Conservation (phyloP, 1,140 invertebrate genomes). For the Tetramorium simillimum region DNA sequence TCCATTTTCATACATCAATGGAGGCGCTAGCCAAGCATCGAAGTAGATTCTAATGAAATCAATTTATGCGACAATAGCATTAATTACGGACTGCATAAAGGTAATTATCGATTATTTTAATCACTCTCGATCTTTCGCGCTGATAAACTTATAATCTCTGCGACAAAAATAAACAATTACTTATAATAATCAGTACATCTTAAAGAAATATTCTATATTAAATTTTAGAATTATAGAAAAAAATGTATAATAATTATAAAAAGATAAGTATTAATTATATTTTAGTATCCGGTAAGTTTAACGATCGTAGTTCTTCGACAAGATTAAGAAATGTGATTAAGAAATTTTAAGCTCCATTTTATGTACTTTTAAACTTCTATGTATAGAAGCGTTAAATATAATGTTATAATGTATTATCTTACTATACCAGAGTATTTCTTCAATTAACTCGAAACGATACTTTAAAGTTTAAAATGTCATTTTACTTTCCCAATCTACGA, state of each 20-base stretch:
- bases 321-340: background rate
- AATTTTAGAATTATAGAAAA: background rate
- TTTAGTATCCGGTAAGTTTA: background rate
- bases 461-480: background rate
- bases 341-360: background rate
- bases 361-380: background rate
- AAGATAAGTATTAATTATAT: background rate
- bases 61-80: slow-evolving; percentile 53
- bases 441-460: background rate
- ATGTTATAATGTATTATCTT: background rate
- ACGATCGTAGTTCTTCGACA: background rate
- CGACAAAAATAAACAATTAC: background rate
- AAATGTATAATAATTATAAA: background rate
- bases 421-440: background rate
- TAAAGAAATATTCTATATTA: background rate
- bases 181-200: background rate
- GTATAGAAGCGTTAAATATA: background rate
- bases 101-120: slow-evolving; percentile 56
- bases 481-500: slow-evolving; percentile 13
- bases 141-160: slow-evolving; percentile 12
- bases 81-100: slow-evolving; percentile 41
- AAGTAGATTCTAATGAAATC: slow-evolving; percentile 39
- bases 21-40: slow-evolving; percentile 20
- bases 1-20: slow-evolving; percentile 48
- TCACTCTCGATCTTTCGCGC: slow-evolving; percentile 34